These are phyloP conservation scores for Syrphus vitripennis DNA, from an alignment of 2,888 invertebrate genomes.

Conservation along the genomic window DNA sequence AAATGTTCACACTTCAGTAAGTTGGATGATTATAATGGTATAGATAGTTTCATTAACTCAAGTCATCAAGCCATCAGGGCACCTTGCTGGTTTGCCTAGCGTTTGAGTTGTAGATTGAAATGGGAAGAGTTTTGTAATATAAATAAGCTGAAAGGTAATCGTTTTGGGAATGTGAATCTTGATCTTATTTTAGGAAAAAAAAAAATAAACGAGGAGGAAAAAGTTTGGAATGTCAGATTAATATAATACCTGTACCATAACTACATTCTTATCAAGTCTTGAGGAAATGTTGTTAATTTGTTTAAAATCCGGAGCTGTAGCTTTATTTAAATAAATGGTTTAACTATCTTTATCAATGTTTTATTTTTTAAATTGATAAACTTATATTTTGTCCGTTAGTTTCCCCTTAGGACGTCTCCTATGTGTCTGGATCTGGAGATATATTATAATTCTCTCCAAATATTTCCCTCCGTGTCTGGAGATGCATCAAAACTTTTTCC, in stretches of 20 bases:
- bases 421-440: too few relatives aligned
- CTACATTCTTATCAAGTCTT: neutral
- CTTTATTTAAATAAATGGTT: too few relatives aligned
- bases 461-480: too few relatives aligned
- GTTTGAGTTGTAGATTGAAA: neutral
- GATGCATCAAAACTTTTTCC: too few relatives aligned
- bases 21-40: slow-evolving; percentile 16
- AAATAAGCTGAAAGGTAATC: slow-evolving; percentile 3
- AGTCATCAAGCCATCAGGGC: neutral
- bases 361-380: too few relatives aligned
- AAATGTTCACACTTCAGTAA: slow-evolving; percentile 60
- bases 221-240: neutral
- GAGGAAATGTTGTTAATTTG: neutral
- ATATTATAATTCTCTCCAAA: too few relatives aligned
- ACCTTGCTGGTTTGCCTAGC: neutral
- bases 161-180: neutral
- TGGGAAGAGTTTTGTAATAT: neutral
- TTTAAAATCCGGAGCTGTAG: neutral
- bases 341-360: too few relatives aligned
- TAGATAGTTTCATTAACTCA: slow-evolving; percentile 6
- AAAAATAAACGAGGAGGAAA: neutral
- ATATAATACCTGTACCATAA: too few relatives aligned
- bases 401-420: too few relatives aligned
- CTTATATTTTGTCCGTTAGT: too few relatives aligned
- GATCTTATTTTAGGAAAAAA: neutral